These are phyloP conservation scores for Pantelozetes paolii DNA, from an alignment of 2,888 invertebrate species.

Conservation along the genomic window DNA sequence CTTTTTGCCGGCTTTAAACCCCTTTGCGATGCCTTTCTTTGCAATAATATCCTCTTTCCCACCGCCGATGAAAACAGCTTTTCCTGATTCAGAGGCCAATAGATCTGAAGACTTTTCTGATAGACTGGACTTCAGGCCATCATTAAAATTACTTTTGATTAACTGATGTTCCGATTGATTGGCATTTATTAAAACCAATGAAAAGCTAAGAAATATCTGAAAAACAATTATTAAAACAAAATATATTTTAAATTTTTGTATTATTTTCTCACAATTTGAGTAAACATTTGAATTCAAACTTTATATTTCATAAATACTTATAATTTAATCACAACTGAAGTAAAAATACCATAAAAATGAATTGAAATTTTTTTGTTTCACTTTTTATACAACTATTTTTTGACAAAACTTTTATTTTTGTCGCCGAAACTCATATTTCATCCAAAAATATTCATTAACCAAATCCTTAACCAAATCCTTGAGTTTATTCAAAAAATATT, in stretches of 20 bases:
- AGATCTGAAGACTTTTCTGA: background rate
- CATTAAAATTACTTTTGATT: no score
- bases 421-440: background rate
- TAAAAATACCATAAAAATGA: background rate
- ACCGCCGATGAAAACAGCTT: background rate
- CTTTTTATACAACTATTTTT: background rate
- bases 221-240: background rate
- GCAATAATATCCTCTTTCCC: background rate
- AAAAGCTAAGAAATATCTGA: background rate
- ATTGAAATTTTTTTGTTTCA: background rate
- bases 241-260: background rate
- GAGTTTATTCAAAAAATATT: no score
- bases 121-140: no score
- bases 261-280: background rate
- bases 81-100: background rate
- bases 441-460: background rate
- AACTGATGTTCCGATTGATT: background rate
- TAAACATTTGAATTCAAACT: background rate
- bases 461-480: no score
- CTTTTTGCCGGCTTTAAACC: background rate
- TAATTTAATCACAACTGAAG: background rate
- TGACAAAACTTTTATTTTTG: background rate
- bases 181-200: background rate
- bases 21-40: background rate
- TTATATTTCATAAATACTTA: background rate